phyloP scores from a whole-genome alignment of 2,797 vertebrate species.

The Lophius americanus region DNA sequence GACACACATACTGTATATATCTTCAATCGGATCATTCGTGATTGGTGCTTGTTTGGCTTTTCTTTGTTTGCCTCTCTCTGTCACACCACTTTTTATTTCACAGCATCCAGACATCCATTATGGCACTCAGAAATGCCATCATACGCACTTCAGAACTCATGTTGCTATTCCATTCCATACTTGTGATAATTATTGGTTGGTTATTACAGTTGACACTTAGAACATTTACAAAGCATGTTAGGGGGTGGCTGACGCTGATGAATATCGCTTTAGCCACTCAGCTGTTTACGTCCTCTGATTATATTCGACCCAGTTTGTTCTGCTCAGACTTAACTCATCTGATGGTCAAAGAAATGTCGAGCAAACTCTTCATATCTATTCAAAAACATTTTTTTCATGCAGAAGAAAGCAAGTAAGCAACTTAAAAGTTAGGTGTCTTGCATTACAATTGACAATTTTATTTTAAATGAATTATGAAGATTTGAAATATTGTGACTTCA shows the following conservation, averaged over 20 bases:
- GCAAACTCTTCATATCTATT: neutral
- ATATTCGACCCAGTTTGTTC: slow-evolving; percentile 12
- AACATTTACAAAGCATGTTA: slow-evolving; percentile 42
- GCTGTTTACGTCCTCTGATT: slow-evolving; percentile 14
- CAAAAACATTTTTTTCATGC: neutral
- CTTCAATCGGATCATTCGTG: too few relatives aligned
- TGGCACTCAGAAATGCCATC: slow-evolving; percentile 59
- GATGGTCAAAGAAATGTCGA: slow-evolving; percentile 14
- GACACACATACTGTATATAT: too few relatives aligned
- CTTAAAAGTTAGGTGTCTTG: too few relatives aligned
- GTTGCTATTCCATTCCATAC: slow-evolving; percentile 34
- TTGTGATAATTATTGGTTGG: slow-evolving; percentile 53
- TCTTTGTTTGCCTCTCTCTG: slow-evolving; percentile 3
- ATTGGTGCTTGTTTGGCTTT: neutral
- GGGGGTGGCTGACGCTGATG: slow-evolving; percentile 47
- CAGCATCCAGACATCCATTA: slow-evolving; percentile 37
- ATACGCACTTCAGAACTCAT: slow-evolving; percentile 33
- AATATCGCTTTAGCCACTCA: neutral
- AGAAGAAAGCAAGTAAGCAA: too few relatives aligned
- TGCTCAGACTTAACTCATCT: slow-evolving; percentile 14
- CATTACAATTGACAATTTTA: too few relatives aligned
- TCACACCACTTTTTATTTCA: slow-evolving; percentile 34
- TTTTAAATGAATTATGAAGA: neutral
- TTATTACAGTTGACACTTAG: slow-evolving; percentile 53
- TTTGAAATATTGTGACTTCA: slow-evolving; percentile 15